Percentiles rank a stretch among this genome's conserved stretches.
Evolutionary conservation across 2,888 invertebrate genomes (phyloP).

Genomic region (Mimumesa dahlbomi): DNA sequence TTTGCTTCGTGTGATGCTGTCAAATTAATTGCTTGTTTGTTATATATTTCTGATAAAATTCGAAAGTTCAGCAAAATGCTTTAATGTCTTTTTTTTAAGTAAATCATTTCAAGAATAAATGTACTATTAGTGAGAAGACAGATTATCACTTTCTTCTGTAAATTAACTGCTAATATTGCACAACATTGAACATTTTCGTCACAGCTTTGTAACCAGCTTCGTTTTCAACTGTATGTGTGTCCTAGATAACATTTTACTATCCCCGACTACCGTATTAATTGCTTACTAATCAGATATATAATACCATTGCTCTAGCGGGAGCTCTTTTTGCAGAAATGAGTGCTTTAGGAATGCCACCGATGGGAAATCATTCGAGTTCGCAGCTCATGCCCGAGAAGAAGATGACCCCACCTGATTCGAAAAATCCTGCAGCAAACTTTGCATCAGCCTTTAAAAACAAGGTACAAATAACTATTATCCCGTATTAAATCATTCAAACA

Average conservation of each 20-base stretch:
- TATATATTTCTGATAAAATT: too few relatives aligned
- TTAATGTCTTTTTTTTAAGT: constrained; percentile 4
- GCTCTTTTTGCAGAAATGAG: constrained; percentile 79
- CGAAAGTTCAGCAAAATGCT: too few relatives aligned
- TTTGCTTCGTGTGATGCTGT: too few relatives aligned
- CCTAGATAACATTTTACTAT: too few relatives aligned
- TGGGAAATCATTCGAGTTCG: constrained; percentile 74
- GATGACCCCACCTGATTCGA: constrained; percentile 81
- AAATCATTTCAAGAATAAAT: background rate
- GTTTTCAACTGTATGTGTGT: constrained; percentile 2
- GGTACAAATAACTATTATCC: constrained; percentile 62
- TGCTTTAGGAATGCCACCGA: constrained; percentile 73
- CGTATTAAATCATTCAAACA: background rate
- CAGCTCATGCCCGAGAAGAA: constrained; percentile 83
- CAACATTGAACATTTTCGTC: too few relatives aligned
- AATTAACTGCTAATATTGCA: background rate
- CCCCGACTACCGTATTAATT: constrained; percentile 64
- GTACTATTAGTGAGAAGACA: background rate
- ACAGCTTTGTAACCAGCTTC: background rate
- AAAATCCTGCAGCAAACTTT: constrained; percentile 83
- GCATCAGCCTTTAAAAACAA: constrained; percentile 85
- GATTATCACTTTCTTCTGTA: background rate
- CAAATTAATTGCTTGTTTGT: too few relatives aligned
- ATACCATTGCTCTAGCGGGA: constrained; percentile 75
- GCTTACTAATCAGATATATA: constrained; percentile 71